phyloP scores from a whole-genome alignment of 1,140 invertebrate genomes.

The Drosophila suzukii region DNA sequence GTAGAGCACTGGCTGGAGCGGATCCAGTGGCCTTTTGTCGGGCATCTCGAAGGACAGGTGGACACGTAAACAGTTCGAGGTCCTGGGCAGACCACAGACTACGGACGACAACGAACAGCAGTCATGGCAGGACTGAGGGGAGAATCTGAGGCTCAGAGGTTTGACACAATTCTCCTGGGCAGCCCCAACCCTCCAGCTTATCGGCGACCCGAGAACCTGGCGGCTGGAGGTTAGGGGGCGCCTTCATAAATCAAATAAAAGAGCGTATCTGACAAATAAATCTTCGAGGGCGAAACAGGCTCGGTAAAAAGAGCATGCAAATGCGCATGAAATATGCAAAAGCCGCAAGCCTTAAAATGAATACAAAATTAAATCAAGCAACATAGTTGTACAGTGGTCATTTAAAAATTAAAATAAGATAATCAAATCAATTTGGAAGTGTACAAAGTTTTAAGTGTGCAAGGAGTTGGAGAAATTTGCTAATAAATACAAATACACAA shows the following conservation, averaged over 20 bases:
- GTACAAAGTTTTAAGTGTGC: too few relatives aligned
- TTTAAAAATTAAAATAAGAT: not conserved
- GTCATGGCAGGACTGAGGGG: slow-evolving; percentile 14
- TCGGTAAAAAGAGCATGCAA: slow-evolving; percentile 49
- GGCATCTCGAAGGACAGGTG: slow-evolving; percentile 21
- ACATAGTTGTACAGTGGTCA: slow-evolving; percentile 28
- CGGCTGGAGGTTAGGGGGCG: slow-evolving; percentile 18
- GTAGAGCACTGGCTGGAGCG: slow-evolving; percentile 64
- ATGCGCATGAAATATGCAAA: slow-evolving; percentile 56
- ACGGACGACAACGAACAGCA: slow-evolving; percentile 3
- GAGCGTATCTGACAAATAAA: slow-evolving; percentile 66
- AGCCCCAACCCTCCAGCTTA: slow-evolving; percentile 18
- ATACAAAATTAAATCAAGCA: slow-evolving; percentile 38
- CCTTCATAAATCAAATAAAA: slow-evolving; percentile 67
- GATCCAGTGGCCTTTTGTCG: slow-evolving; percentile 34
- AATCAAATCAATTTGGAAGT: too few relatives aligned
- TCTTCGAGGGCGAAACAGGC: slow-evolving; percentile 44
- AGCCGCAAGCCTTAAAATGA: slow-evolving; percentile 32
- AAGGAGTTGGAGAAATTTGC: too few relatives aligned
- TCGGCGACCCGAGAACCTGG: slow-evolving; percentile 9
- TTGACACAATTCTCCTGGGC: slow-evolving; percentile 48
- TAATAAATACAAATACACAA: too few relatives aligned
- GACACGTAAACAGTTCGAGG: not conserved
- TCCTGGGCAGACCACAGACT: slow-evolving; percentile 3
- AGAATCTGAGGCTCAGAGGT: slow-evolving; percentile 7